Base-by-base conservation (phyloP, 2,797 vertebrate genomes). In the Kryptolebias ocellatus region DNA sequence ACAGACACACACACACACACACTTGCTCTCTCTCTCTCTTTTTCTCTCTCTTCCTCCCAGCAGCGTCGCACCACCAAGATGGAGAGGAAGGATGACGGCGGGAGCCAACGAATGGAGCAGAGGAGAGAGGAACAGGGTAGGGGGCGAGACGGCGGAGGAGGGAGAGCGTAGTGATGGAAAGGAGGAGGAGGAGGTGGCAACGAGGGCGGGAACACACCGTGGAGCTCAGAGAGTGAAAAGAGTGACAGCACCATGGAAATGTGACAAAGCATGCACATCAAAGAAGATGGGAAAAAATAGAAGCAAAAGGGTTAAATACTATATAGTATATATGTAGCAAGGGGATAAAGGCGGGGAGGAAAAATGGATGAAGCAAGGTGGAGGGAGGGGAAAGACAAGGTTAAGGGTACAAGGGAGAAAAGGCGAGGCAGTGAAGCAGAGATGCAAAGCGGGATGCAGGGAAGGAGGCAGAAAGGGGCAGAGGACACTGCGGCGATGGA, bases 1-100 rank as follows among this genome's bases (percentile, higher is more conserved):
- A 67, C 71, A 37, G 70, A 24, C 74, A 8, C 78, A 5, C 72
- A 8, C 56, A 39, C 37, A 39, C 9, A 10, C 37, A 39, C 9
- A 54, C 78, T 15, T 60, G 28, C 60, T 12, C 58, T 2, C 55
- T 58, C 24, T 76, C 28, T 46, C 67, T 66, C 56, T 17, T 70
- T 60, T 51, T 17, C 62, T 52, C 80, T 20, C 67, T 74, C 51
- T 69, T 78, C 79, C 84, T 82, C 81, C 89, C 92, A 93, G 93
- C 90, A 93, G 92, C 92, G 83, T 91, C 90, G 46, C 76, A 81
- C 76, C 81, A 93, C 90, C 82, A 93, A 95, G 91, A 79, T 90
- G 72, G 83, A 82, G 86, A 83, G 88, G 82, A 79, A 78, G 76
- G 72, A 85, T 82, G 87, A 84, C 76, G 77, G 80, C 57, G 70